These are phyloP conservation scores for Athene cunicularia DNA, from an alignment of 2,113 vertebrate genomes.

Conservation along the genomic window DNA sequence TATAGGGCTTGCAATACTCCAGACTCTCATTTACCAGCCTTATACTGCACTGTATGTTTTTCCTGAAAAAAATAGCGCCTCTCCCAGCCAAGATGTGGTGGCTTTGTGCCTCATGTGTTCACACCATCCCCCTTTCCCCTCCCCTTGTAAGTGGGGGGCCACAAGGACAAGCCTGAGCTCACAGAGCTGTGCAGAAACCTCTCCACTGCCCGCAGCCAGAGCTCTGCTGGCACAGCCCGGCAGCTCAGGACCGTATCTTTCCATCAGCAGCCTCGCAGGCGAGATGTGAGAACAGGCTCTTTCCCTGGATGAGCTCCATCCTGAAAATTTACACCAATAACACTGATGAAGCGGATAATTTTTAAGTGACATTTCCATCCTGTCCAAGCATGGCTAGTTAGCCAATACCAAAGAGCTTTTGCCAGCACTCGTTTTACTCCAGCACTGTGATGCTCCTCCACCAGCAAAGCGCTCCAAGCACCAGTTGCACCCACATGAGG, in stretches of 20 bases:
- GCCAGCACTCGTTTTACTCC: background rate
- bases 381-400: background rate
- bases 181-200: background rate
- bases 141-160: background rate
- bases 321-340: background rate
- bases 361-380: background rate
- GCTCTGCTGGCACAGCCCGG: background rate
- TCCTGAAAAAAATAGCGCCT: background rate
- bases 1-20: background rate
- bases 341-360: background rate
- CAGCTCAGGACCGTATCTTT: background rate
- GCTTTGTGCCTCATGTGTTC: background rate
- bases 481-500: background rate
- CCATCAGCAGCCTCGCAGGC: rapidly evolving
- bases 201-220: rapidly evolving
- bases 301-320: background rate
- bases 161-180: background rate
- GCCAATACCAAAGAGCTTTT: background rate
- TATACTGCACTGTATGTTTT: rapidly evolving
- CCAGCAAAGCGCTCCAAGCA: background rate
- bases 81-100: background rate
- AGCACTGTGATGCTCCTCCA: background rate
- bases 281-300: background rate
- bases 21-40: background rate
- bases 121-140: background rate